Percentiles rank a stretch among this genome's conserved stretches.
These are phyloP conservation scores for Trachymyrmex septentrionalis DNA, from an alignment of 1,140 invertebrate species.

Conservation along the genomic window DNA sequence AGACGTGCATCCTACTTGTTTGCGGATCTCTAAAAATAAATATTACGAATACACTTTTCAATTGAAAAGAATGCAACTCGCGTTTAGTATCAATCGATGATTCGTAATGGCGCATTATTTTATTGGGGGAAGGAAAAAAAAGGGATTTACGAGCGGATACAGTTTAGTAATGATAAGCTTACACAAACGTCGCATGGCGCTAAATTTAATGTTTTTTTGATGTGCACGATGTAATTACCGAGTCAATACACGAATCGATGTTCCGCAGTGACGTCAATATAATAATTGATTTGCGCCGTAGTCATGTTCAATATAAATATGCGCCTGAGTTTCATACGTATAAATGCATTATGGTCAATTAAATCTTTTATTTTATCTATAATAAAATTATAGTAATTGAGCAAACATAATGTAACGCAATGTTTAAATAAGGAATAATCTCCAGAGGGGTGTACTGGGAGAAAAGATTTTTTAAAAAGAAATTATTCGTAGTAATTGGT, in stretches of 20 bases:
- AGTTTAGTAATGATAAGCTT: not conserved
- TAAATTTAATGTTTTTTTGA: conserved; percentile 7
- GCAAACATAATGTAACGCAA: too few species aligned
- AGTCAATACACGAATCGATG: conserved; percentile 12
- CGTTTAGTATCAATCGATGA: not conserved
- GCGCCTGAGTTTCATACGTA: not conserved
- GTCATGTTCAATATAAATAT: not conserved
- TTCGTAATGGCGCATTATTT: not conserved
- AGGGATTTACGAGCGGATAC: not conserved
- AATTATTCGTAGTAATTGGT: too few species aligned
- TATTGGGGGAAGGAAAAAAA: not conserved
- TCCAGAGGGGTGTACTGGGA: too few species aligned
- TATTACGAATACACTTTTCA: not conserved
- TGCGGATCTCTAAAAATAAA: conserved; percentile 44
- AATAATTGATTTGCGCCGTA: conserved; percentile 12
- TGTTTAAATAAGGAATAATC: too few species aligned
- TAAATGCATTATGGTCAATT: not conserved
- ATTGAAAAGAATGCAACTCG: not conserved
- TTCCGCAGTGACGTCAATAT: conserved; percentile 16
- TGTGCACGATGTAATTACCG: not conserved
- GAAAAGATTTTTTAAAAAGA: too few species aligned
- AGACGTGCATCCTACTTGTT: not conserved
- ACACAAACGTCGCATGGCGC: too few species aligned
- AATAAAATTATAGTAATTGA: not conserved
- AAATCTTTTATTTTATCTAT: not conserved